A percentile compares a stretch with the other conserved stretches of the same genome.
Evolutionary conservation across 2,888 invertebrate genomes (phyloP).

Genomic region (Argyresthia goedartella): DNA sequence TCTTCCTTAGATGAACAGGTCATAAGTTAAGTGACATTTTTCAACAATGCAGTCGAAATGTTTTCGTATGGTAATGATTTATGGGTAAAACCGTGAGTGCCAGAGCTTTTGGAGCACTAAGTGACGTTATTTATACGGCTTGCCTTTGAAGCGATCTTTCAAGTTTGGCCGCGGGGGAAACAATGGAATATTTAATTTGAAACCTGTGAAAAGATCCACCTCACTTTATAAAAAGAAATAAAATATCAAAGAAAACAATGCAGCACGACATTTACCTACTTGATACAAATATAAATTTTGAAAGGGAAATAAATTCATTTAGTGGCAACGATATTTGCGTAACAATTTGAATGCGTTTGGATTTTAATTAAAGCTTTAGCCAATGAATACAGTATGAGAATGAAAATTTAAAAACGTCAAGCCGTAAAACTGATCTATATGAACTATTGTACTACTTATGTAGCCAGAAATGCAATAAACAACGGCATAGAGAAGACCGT

Average conservation of each 20-base stretch:
- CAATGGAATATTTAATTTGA: conserved; percentile 38
- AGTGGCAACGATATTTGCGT: too few species aligned
- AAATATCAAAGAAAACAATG: too few species aligned
- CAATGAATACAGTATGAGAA: not conserved
- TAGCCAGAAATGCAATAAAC: conserved; percentile 33
- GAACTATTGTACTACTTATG: conserved; percentile 19
- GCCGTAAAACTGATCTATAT: conserved; percentile 11
- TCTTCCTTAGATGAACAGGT: conserved; percentile 61
- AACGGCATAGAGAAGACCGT: conserved; percentile 24
- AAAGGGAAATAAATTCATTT: too few species aligned
- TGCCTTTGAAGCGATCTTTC: conserved; percentile 36
- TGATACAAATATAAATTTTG: too few species aligned
- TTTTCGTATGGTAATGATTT: conserved; percentile 70
- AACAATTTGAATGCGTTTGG: too few species aligned
- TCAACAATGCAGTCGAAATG: conserved; percentile 66
- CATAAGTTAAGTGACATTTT: conserved; percentile 67
- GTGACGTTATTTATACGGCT: conserved; percentile 44
- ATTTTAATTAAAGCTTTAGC: too few species aligned
- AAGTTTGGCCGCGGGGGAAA: conserved; percentile 34
- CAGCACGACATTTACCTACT: too few species aligned
- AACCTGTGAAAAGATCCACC: conserved; percentile 1
- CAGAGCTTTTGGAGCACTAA: conserved; percentile 42
- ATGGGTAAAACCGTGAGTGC: conserved; percentile 55
- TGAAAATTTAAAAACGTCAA: not conserved
- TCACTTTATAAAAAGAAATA: too few species aligned